These are phyloP conservation scores for Phalacrocorax carbo DNA, from an alignment of 2,113 vertebrate species.

Conservation along the genomic window DNA sequence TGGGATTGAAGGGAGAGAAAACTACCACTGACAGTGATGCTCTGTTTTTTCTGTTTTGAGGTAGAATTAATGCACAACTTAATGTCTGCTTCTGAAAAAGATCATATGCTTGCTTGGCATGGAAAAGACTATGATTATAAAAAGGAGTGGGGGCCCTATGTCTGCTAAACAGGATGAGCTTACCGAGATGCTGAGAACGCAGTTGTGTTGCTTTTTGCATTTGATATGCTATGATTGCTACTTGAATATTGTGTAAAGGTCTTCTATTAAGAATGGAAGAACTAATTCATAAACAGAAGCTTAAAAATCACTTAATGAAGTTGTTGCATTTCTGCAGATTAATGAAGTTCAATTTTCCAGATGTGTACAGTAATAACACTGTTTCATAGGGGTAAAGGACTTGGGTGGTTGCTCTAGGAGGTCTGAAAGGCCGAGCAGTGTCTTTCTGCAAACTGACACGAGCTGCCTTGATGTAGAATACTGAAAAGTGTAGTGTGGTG, in stretches of 20 bases:
- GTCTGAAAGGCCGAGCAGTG: neutral
- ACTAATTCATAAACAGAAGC: neutral
- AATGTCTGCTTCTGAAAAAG: neutral
- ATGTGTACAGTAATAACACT: neutral
- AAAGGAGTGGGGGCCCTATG: neutral
- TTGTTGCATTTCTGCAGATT: neutral
- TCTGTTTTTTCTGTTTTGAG: neutral
- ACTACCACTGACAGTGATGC: neutral
- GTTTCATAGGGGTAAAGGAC: neutral
- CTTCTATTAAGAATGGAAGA: neutral
- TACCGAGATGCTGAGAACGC: neutral
- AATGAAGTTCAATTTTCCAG: neutral
- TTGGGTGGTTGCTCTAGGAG: neutral
- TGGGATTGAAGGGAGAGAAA: neutral
- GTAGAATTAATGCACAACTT: neutral
- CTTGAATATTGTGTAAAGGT: neutral
- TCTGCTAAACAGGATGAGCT: neutral
- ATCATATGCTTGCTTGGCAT: neutral
- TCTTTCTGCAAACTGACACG: neutral
- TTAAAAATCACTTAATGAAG: neutral
- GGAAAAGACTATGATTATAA: neutral
- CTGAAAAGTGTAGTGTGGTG: neutral
- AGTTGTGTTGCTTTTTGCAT: neutral
- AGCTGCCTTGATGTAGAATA: neutral
- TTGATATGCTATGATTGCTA: neutral